Evolutionary conservation across 2,888 invertebrate species (phyloP).

Genomic region (Cancer borealis): DNA sequence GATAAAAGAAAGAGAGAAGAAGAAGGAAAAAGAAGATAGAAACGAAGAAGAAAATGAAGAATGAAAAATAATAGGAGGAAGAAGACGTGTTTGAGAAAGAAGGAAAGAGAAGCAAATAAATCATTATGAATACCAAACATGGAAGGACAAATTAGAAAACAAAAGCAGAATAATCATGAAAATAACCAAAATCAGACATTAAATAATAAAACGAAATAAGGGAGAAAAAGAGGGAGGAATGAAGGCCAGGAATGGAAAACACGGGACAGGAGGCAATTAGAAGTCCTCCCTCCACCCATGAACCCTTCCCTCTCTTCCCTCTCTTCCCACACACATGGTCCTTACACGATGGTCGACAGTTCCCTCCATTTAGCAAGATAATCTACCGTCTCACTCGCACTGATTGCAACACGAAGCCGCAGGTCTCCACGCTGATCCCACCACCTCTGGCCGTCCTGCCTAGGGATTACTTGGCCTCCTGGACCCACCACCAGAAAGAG

Average conservation of each 20-base stretch:
- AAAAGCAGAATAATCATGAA: neutral
- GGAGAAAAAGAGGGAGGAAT: neutral
- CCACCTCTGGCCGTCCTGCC: neutral
- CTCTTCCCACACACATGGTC: neutral
- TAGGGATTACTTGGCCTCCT: neutral
- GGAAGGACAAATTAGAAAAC: neutral
- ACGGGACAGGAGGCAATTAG: too few relatives aligned
- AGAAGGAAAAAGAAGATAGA: neutral
- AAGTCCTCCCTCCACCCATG: neutral
- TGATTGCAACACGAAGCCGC: neutral
- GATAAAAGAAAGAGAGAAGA: neutral
- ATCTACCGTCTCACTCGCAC: neutral
- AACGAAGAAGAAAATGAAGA: neutral
- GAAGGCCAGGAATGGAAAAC: too few relatives aligned
- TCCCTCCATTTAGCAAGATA: constrained; percentile 15
- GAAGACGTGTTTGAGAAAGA: neutral
- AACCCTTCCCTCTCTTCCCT: neutral
- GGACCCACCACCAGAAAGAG: neutral
- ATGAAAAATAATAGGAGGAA: neutral
- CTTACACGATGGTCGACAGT: constrained; percentile 11
- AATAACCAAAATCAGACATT: neutral
- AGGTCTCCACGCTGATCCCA: neutral
- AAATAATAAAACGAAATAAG: neutral
- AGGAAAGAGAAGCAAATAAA: neutral
- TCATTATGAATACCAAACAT: neutral